These are phyloP conservation scores for Hydrozoanthus gracilis DNA, from an alignment of 92 coral and sea anemone species.

Conservation along the genomic window DNA sequence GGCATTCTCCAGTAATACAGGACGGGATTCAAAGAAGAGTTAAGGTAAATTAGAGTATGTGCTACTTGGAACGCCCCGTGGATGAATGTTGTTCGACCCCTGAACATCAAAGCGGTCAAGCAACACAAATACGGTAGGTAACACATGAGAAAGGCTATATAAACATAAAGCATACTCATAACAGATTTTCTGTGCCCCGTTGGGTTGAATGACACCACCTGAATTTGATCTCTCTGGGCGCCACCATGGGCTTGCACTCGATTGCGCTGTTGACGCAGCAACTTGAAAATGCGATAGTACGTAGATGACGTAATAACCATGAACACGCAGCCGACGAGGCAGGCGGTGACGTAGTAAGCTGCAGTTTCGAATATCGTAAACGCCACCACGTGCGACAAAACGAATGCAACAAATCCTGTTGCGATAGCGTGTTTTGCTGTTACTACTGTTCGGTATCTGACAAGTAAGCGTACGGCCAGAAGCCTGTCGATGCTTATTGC, in stretches of 20 bases:
- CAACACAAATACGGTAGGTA: slow-evolving; percentile 19
- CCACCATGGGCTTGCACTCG: neutral
- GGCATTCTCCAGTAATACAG: slow-evolving; percentile 31
- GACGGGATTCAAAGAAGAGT: slow-evolving; percentile 25
- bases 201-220: neutral
- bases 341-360: slow-evolving; percentile 6
- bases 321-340: neutral
- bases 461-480: neutral
- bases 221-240: neutral
- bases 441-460: neutral
- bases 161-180: slow-evolving; percentile 8
- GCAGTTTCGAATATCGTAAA: slow-evolving; percentile 4
- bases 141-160: neutral
- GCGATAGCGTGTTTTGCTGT: slow-evolving; percentile 1
- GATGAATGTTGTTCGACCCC: slow-evolving; percentile 5
- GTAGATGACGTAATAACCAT: neutral
- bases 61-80: slow-evolving; percentile 13
- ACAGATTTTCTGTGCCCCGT: neutral
- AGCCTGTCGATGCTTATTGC: slow-evolving; percentile 32
- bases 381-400: neutral
- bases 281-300: slow-evolving; percentile 10
- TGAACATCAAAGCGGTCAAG: neutral
- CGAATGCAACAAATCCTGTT: neutral
- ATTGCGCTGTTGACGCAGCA: neutral
- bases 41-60: slow-evolving; percentile 3